Conservation (phyloP, 1,140 invertebrate genomes). For the Aphaenogaster floridana region DNA sequence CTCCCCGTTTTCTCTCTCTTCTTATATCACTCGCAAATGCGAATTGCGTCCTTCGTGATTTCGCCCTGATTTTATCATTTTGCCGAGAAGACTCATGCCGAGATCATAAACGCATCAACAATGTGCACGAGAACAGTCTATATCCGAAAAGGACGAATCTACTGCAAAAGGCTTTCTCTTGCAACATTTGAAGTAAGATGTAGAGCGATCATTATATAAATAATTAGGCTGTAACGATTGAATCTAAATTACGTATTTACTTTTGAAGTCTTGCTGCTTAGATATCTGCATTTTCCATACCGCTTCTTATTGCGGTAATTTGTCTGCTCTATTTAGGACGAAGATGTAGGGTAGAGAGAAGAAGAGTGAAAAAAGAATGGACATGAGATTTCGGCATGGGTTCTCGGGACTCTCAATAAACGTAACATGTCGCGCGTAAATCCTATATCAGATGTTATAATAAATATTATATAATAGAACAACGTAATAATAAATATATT, state of each 20-base stretch:
- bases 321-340: neutral
- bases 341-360: conserved; percentile 1
- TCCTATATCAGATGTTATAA: conserved; percentile 80
- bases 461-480: conserved; percentile 87
- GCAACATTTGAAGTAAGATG: neutral
- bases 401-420: conserved; percentile 70
- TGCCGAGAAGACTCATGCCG: conserved; percentile 65
- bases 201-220: conserved; percentile 1
- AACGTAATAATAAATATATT: conserved; percentile 87
- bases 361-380: neutral
- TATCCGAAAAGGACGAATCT: neutral
- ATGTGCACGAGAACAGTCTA: neutral
- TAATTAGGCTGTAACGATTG: conserved; percentile 18
- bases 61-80: conserved; percentile 62
- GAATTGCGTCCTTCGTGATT: conserved; percentile 68
- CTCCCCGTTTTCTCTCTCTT: conserved; percentile 10
- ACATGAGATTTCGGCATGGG: conserved; percentile 67
- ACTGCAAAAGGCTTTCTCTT: conserved; percentile 1
- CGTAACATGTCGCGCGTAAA: conserved; percentile 76
- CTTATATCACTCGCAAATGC: conserved; percentile 56
- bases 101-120: conserved; percentile 52
- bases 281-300: neutral
- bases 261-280: neutral
- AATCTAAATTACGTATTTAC: neutral
- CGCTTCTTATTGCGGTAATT: neutral